These are phyloP conservation scores for Ceyx cyanopectus DNA, from an alignment of 2,113 vertebrate species.

Conservation along the genomic window DNA sequence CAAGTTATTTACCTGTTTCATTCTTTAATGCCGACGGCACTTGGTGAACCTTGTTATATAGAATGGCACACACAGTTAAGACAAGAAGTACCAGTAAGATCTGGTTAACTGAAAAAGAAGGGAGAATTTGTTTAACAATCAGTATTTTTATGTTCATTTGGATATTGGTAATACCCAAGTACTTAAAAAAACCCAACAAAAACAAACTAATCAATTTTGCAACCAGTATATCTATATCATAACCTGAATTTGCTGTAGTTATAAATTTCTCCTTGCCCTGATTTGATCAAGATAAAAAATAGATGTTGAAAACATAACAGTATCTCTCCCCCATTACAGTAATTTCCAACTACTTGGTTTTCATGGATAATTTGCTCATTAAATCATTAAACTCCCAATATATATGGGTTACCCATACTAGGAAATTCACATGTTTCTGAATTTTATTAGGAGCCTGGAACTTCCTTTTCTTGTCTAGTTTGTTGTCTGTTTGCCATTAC, in stretches of 20 bases:
- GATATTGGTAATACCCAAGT: background rate
- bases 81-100: slow-evolving; percentile 87
- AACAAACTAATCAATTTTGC: background rate
- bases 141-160: background rate
- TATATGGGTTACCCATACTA: background rate
- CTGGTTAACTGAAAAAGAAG: slow-evolving; percentile 83
- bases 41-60: slow-evolving; percentile 86
- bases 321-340: background rate
- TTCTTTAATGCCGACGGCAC: slow-evolving; percentile 42
- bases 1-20: slow-evolving; percentile 71
- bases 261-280: background rate
- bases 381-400: background rate
- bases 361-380: background rate
- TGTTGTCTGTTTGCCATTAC: background rate
- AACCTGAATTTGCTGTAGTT: background rate
- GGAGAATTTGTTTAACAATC: background rate
- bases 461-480: background rate
- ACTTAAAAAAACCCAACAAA: background rate
- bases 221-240: background rate
- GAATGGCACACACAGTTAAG: slow-evolving; percentile 84
- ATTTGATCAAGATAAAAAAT: background rate
- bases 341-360: background rate
- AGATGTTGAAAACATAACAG: background rate
- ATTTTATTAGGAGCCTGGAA: background rate
- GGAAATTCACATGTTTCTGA: background rate